Evolutionary conservation across 2,113 vertebrate species (phyloP), one percentile per base, ranked within the genome.

Genomic region (Ursus arctos): DNA sequence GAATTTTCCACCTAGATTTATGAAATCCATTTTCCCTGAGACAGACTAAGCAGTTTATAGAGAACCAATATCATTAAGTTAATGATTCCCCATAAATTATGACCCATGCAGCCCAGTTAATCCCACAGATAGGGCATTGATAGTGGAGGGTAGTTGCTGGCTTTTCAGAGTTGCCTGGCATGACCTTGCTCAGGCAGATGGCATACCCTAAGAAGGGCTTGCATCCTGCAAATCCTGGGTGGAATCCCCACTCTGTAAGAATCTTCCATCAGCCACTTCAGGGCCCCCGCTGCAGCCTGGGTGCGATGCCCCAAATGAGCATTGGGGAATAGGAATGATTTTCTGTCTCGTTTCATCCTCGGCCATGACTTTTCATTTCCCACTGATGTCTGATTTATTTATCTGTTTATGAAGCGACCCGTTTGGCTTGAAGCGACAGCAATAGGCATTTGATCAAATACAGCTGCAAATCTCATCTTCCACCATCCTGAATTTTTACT

Each of bases 41-140:
- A 95, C 82, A 51, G 95, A 94, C 97, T 97, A 97, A 98, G 97
- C 97, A 6, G 63, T 98, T 98, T 98, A 98, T 94, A 69, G 65
- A 98, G 98, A 98, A 77, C 96, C 97, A 98, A 92, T 97, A 69
- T 98, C 98, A 98, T 99, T 98, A 99, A 95, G 97, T 98, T 99
- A 99, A 99, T 97, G 98, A 98, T 88, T 98, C 98, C 96, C 94
- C n/a, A 97, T 98, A 98, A 99, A 98, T 98, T 98, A 98, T 98
- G 98, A 94, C 95, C 76, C 47, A 63, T 81, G 15, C 57, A 95
- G 95, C 94, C 95, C 0, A 2, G 93, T 97, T 98, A 98, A 98
- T 97, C 97, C 96, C 40, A 33, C 74, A 98, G 98, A 97, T 71
- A 96, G 95, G 97, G 94, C 77, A 36, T 94, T 89, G 82, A 97